Conservation (phyloP, 2,797 vertebrate species). For the Emydoidea blandingii region DNA sequence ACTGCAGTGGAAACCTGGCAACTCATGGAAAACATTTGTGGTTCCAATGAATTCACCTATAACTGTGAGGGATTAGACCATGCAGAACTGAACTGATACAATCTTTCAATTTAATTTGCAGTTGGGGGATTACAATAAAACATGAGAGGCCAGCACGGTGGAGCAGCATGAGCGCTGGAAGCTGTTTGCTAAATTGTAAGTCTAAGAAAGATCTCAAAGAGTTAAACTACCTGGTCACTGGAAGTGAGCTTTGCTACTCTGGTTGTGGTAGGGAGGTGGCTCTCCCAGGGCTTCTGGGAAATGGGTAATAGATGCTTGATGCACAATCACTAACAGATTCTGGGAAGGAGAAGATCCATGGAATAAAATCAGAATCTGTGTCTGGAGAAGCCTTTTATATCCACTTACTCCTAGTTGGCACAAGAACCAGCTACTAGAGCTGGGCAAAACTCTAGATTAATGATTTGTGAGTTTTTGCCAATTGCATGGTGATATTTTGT, state of each 20-base stretch:
- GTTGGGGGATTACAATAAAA: background rate
- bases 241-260: background rate
- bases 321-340: background rate
- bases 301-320: background rate
- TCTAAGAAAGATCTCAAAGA: background rate
- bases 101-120: background rate
- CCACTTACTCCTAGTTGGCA: background rate
- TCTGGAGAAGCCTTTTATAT: conserved; percentile 21
- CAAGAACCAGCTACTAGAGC: background rate
- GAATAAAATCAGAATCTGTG: background rate
- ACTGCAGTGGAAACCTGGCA: conserved; percentile 72
- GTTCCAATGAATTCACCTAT: conserved; percentile 59
- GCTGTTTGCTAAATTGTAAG: background rate
- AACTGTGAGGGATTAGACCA: background rate
- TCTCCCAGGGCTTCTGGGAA: background rate
- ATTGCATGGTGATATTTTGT: conserved; percentile 38
- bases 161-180: background rate
- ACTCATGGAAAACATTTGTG: conserved; percentile 59
- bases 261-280: background rate
- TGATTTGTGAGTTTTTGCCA: conserved; percentile 42
- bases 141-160: background rate
- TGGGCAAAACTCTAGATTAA: conserved; percentile 45
- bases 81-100: background rate
- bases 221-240: background rate
- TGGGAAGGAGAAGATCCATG: background rate